Conservation (phyloP, 2,113 vertebrate genomes). For the Pachycephala philippinensis region DNA sequence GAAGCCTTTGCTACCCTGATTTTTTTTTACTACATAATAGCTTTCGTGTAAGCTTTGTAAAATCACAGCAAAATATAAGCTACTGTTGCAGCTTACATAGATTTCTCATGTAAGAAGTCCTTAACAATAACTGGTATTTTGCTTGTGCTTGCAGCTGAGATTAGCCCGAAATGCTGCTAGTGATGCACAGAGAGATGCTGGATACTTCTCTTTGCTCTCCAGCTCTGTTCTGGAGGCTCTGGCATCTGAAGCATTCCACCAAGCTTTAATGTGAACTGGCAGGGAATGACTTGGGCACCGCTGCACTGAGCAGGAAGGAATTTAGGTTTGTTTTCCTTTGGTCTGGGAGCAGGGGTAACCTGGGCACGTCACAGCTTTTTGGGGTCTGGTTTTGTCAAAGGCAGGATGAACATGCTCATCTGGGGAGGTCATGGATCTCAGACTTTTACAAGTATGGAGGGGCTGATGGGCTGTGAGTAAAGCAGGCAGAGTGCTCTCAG, state of each 20-base stretch:
- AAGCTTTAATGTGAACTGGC: background rate
- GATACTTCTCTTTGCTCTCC: background rate
- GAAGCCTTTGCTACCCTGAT: background rate
- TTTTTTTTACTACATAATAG: background rate
- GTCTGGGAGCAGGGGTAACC: background rate
- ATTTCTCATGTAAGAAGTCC: background rate
- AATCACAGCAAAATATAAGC: background rate
- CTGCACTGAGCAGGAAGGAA: background rate
- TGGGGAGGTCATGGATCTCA: background rate
- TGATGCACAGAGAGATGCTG: background rate
- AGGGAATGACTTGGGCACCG: background rate
- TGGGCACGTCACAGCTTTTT: background rate
- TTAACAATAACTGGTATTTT: background rate
- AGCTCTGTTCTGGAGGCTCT: background rate
- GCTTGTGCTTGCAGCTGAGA: background rate
- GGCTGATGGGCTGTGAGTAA: background rate
- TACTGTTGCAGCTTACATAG: background rate
- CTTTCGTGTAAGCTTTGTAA: background rate
- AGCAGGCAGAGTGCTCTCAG: background rate
- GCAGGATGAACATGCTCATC: fast-evolving
- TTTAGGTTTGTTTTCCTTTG: background rate
- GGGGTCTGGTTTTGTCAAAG: background rate
- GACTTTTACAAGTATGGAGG: background rate
- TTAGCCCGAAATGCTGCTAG: background rate
- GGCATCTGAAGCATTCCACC: background rate